Percentiles rank a stretch among this genome's conserved stretches.
Conservation (phyloP, 30 jellyfish, hydroid and myxozoan genomes). For the Turritopsis rubra region DNA sequence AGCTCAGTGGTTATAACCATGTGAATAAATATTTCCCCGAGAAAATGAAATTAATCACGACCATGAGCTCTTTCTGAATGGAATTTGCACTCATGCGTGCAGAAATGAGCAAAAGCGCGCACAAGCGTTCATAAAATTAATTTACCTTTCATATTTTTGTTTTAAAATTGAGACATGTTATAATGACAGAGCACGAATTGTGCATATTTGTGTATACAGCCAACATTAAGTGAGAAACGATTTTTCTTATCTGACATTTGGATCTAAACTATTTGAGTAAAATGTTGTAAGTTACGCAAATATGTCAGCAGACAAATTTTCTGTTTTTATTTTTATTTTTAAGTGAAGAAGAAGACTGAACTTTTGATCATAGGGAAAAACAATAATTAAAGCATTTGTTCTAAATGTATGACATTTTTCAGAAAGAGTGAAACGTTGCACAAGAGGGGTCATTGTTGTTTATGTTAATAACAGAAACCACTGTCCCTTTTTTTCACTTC, state of each 20-base stretch:
- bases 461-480: no score
- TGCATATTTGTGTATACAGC: neutral
- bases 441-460: no score
- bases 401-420: no score
- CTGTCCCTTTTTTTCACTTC: no score
- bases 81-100: slow-evolving; percentile 17
- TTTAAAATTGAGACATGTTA: neutral
- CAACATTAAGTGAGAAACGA: neutral
- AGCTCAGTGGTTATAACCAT: neutral
- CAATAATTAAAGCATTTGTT: no score
- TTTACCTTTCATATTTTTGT: neutral
- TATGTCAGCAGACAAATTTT: no score
- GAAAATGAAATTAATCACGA: neutral
- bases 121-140: neutral
- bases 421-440: no score
- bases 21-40: slow-evolving; percentile 9
- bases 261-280: neutral
- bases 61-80: slow-evolving; percentile 3
- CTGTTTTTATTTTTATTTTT: no score
- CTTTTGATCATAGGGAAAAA: no score
- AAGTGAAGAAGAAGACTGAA: no score
- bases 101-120: neutral
- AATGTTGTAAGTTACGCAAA: neutral
- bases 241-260: neutral
- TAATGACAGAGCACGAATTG: neutral